Evolutionary conservation across 2,797 vertebrate genomes (phyloP).

Genomic region (Thripadectes ignobilis): DNA sequence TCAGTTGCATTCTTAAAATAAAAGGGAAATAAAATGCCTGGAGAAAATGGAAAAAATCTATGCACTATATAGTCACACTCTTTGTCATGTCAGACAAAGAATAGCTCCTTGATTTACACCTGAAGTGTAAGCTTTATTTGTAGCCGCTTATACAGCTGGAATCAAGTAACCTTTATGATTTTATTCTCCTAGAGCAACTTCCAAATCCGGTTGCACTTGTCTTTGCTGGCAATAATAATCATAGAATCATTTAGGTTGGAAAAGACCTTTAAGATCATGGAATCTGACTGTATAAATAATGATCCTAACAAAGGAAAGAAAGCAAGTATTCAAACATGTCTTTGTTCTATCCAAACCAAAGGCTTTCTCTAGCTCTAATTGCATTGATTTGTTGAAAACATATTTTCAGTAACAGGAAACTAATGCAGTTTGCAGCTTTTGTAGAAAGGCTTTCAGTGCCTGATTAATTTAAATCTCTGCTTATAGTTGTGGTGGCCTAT

Average conservation of each 20-base stretch:
- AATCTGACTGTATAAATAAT: not conserved
- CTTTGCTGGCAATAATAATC: not conserved
- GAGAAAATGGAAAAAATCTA: not conserved
- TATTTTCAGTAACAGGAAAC: not conserved
- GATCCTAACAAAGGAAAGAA: not conserved
- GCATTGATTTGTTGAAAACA: not conserved
- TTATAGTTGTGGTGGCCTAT: not conserved
- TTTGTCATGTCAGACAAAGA: not conserved
- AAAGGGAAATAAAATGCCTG: not conserved
- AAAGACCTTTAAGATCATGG: not conserved
- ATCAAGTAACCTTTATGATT: not conserved
- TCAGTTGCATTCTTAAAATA: not conserved
- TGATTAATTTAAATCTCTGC: not conserved
- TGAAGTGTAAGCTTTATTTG: not conserved
- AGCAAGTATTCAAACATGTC: not conserved
- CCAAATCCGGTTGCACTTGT: not conserved
- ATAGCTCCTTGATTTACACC: not conserved
- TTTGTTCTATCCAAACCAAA: not conserved
- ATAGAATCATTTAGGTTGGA: not conserved
- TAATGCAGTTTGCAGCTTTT: not conserved
- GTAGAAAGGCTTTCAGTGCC: not conserved
- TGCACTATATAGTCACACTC: not conserved
- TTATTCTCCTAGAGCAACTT: not conserved
- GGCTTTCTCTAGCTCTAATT: not conserved
- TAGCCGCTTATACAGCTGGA: not conserved